Evolutionary conservation across 1,140 invertebrate species (phyloP).

Genomic region (Platorchestia sp.): DNA sequence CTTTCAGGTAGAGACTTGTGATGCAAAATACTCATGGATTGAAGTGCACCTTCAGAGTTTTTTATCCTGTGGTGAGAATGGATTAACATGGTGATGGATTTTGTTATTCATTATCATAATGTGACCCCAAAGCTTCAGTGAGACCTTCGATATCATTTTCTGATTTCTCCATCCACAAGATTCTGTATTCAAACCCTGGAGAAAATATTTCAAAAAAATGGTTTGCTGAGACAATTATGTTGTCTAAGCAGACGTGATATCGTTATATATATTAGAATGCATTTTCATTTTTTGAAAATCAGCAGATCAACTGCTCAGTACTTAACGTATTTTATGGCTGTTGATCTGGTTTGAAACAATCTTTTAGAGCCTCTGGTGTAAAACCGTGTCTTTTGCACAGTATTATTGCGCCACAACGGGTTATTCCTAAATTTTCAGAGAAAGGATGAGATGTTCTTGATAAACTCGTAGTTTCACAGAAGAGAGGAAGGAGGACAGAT

Average conservation of each 20-base stretch:
- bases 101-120: too few species aligned
- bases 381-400: background rate
- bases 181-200: background rate
- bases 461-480: background rate
- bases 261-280: background rate
- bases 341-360: background rate
- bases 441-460: background rate
- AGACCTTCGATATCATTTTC: too few species aligned
- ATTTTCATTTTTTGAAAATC: background rate
- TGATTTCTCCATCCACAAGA: background rate
- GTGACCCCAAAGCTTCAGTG: too few species aligned
- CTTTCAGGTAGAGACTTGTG: too few species aligned
- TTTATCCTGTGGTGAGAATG: too few species aligned
- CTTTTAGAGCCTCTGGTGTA: background rate
- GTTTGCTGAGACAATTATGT: background rate
- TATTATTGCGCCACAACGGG: background rate
- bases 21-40: too few species aligned
- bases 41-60: too few species aligned
- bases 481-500: too few species aligned
- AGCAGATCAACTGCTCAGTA: background rate
- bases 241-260: background rate
- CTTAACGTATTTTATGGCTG: background rate
- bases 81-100: too few species aligned
- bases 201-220: background rate
- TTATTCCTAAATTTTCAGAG: background rate